phyloP scores from a whole-genome alignment of 1,140 invertebrate species.

The Chrysoperla carnea region DNA sequence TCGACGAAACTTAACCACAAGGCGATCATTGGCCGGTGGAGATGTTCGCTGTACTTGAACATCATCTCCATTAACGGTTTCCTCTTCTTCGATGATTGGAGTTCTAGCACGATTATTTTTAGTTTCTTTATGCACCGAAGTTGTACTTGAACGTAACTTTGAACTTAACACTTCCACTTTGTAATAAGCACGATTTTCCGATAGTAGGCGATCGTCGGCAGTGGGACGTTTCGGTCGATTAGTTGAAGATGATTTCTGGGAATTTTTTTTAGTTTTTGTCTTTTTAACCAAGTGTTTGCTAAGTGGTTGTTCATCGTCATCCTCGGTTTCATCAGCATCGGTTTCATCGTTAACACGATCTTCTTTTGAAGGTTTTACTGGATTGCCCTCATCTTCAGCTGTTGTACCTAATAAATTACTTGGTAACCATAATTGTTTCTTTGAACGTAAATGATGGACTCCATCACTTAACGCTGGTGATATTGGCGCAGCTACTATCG shows the following conservation, averaged over 20 bases:
- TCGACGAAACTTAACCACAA: slow-evolving; percentile 55
- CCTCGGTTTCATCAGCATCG: slow-evolving; percentile 5
- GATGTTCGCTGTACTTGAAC: slow-evolving; percentile 16
- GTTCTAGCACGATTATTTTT: slow-evolving; percentile 11
- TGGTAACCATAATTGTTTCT: slow-evolving; percentile 7
- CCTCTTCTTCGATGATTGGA: slow-evolving; percentile 18
- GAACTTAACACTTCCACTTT: slow-evolving; percentile 53
- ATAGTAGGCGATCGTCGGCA: slow-evolving; percentile 33
- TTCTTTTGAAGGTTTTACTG: slow-evolving; percentile 3
- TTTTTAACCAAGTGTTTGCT: neutral
- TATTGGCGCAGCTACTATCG: slow-evolving; percentile 5
- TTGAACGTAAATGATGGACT: slow-evolving; percentile 12
- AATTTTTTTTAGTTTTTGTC: neutral
- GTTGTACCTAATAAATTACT: slow-evolving; percentile 10
- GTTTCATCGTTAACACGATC: slow-evolving; percentile 1
- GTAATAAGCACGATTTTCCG: slow-evolving; percentile 47
- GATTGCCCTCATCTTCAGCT: slow-evolving; percentile 8
- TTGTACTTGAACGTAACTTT: slow-evolving; percentile 39
- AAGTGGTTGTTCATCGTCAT: neutral
- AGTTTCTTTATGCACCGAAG: slow-evolving; percentile 8
- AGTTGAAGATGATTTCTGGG: slow-evolving; percentile 11
- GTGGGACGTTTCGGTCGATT: slow-evolving; percentile 28
- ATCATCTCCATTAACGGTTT: slow-evolving; percentile 13
- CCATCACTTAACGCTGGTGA: slow-evolving; percentile 10
- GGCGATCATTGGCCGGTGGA: slow-evolving; percentile 27